Evolutionary conservation across 2,113 vertebrate species (phyloP).

Genomic region (Proterorhinus semilunaris): DNA sequence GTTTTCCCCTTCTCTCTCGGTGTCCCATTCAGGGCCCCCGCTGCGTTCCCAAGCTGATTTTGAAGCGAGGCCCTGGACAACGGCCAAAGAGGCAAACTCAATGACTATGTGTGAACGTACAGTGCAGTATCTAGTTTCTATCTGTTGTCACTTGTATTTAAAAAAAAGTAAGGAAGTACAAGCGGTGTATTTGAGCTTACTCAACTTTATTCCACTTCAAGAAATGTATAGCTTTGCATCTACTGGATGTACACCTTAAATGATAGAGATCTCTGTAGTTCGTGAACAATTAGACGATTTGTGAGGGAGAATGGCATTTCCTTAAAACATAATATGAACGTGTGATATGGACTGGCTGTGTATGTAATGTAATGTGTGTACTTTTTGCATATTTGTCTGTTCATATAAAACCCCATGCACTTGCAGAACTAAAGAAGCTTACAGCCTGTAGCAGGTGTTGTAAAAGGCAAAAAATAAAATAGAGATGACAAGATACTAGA

Average conservation of each 20-base stretch:
- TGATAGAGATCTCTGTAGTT: too few species aligned
- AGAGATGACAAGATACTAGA: too few species aligned
- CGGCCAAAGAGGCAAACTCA: constrained; percentile 51
- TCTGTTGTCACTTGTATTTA: constrained; percentile 6
- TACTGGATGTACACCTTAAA: neutral
- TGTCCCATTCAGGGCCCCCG: constrained; percentile 62
- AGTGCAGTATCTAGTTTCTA: constrained; percentile 21
- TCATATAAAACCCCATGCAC: too few species aligned
- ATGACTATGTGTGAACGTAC: constrained; percentile 27
- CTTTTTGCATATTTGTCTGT: too few species aligned
- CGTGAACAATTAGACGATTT: too few species aligned
- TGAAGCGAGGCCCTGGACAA: constrained; percentile 57
- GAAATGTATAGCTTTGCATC: neutral
- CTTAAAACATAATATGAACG: too few species aligned
- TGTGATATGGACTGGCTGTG: too few species aligned
- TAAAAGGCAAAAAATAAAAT: too few species aligned
- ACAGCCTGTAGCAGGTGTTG: too few species aligned
- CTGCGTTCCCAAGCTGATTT: constrained; percentile 72
- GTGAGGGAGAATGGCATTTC: too few species aligned
- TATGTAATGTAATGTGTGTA: too few species aligned
- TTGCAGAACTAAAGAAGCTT: too few species aligned
- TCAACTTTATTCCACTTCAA: neutral
- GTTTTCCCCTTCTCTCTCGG: constrained; percentile 39
- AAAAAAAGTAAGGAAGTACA: constrained; percentile 9
- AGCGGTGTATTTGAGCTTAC: neutral